phyloP scores from a whole-genome alignment of 2,797 vertebrate species.

The Neoniphon sammara region DNA sequence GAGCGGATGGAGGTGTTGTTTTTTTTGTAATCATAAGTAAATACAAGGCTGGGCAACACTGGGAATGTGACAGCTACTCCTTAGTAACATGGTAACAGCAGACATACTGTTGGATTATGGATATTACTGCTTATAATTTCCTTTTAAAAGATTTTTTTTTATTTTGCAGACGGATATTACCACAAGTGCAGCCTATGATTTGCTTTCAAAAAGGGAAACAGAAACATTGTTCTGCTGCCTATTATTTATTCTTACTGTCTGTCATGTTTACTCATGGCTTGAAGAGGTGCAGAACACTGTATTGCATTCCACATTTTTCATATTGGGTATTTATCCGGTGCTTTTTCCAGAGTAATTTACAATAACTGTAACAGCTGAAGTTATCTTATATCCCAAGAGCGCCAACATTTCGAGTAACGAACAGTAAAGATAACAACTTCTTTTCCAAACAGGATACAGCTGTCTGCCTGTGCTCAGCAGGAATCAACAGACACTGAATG shows the following conservation, averaged over 20 bases:
- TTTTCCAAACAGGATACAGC: too few species aligned
- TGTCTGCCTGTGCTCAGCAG: too few species aligned
- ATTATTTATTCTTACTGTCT: slow-evolving; percentile 48
- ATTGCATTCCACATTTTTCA: slow-evolving; percentile 2
- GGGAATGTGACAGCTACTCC: background rate
- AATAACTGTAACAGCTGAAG: background rate
- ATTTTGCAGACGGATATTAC: slow-evolving; percentile 23
- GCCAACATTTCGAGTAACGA: background rate
- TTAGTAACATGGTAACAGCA: background rate
- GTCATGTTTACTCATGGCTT: slow-evolving; percentile 8
- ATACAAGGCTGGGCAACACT: slow-evolving; percentile 16
- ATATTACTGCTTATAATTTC: background rate
- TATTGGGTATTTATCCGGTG: background rate
- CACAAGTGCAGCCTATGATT: background rate
- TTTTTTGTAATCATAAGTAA: slow-evolving; percentile 44
- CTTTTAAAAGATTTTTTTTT: slow-evolving; percentile 8
- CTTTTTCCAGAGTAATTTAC: background rate
- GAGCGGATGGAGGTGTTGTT: slow-evolving; percentile 26
- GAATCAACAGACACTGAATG: too few species aligned
- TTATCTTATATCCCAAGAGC: background rate
- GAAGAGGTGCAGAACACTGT: background rate
- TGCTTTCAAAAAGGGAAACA: background rate
- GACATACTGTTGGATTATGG: background rate
- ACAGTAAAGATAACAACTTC: background rate
- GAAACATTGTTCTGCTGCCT: slow-evolving; percentile 11